phyloP scores from a whole-genome alignment of 2,797 vertebrate species.

The Diplodus puntazzo region DNA sequence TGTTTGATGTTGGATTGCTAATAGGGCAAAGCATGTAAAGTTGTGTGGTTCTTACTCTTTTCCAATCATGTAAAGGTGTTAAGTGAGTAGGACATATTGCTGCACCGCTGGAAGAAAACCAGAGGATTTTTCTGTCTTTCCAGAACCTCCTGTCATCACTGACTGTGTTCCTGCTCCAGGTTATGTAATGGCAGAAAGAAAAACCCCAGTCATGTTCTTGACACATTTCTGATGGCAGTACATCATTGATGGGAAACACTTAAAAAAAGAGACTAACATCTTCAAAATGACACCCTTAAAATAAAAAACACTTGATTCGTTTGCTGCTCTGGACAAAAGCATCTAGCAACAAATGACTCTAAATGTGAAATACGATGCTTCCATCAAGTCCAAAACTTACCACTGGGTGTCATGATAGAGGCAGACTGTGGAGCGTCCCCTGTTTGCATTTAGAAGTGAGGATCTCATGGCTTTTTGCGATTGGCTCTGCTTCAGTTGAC shows the following conservation, averaged over 20 bases:
- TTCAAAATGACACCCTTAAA: background rate
- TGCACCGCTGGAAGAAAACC: background rate
- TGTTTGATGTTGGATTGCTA: background rate
- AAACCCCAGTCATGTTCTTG: background rate
- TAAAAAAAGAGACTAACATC: background rate
- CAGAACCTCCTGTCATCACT: background rate
- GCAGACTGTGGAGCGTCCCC: conserved; percentile 71
- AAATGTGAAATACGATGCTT: background rate
- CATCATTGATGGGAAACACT: background rate
- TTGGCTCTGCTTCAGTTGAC: conserved; percentile 27
- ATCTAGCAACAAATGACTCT: background rate
- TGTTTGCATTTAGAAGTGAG: conserved; percentile 82
- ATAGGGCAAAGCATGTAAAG: background rate
- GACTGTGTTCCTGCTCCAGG: background rate
- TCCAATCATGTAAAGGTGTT: background rate
- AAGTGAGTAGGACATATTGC: background rate
- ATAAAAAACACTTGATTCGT: background rate
- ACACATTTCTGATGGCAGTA: too few species aligned
- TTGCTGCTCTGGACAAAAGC: background rate
- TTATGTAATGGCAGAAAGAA: background rate
- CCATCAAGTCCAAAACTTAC: conserved; percentile 32
- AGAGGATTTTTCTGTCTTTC: background rate
- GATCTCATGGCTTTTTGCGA: conserved; percentile 77
- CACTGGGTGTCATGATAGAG: conserved; percentile 78
- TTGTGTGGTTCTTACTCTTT: background rate